Evolutionary conservation across 2,888 invertebrate species (phyloP), one percentile per base, ranked within the genome.

Genomic region (Sinelater perroti): DNA sequence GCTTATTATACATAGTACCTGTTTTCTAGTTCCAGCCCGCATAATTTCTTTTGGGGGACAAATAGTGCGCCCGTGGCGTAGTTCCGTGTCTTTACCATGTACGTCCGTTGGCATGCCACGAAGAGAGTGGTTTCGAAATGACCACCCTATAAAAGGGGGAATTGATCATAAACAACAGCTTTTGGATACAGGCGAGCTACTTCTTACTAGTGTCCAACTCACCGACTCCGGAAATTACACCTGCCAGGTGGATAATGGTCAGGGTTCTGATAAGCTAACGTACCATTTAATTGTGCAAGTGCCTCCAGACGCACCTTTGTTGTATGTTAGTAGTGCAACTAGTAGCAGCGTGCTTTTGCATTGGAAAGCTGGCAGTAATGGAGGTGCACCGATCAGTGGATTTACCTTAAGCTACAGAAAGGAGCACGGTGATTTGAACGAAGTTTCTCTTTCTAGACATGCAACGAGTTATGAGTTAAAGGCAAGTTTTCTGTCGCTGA

Each of bases 281-380:
- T 87, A 87, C 70, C 79, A 81, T 46, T 77, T 89, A n/a, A 78
- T 85, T 14, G 87, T 89, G 0, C 87, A 89, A 81, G 90, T 90
- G 38, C 89, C 90, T 6, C 91, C 91, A 0, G 82, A 83, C 24
- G 85, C 90, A 0, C 91, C 92, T 0, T 81, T 86, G 3, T 78
- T 91, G 1, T 88, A 88, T 67, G 87, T 91, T 2, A 88, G 88
- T 2, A 88, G 89, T 70, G 88, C 89, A 1, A 91, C 91, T 0
- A 87, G 88, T 44, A 87, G 86, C 67, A 89, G 90, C 64, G 85
- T 92, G 56, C 76, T 88, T 35, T 81, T 90, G 65, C 88, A 89
- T 65, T 90, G 90, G 90, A 88, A 88, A 73, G 78, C 87, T n/a
- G 86, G 85, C 8, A 85, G 83, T 62, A 85, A 83, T 61, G 89